Conservation (phyloP, 2,113 vertebrate genomes). For the Ceuthmochares aereus region DNA sequence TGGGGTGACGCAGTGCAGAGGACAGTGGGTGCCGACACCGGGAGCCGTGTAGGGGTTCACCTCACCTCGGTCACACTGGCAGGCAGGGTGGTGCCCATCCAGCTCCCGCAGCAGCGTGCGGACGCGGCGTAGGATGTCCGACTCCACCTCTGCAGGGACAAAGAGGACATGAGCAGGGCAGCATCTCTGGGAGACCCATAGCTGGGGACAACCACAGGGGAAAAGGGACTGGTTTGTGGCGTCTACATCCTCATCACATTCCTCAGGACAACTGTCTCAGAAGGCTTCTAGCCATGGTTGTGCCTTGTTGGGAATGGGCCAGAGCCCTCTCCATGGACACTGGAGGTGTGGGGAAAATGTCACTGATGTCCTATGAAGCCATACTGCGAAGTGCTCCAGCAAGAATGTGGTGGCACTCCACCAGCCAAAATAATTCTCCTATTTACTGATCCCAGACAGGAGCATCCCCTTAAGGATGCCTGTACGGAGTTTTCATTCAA, state of each 20-base stretch:
- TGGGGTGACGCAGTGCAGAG: fast-evolving
- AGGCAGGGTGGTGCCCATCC: conserved; percentile 66
- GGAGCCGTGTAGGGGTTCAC: fast-evolving
- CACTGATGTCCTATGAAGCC: not conserved
- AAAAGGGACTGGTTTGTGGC: not conserved
- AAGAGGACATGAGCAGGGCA: not conserved
- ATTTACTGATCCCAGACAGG: not conserved
- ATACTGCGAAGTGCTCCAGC: not conserved
- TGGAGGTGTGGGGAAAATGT: not conserved
- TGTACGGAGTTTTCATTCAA: not conserved
- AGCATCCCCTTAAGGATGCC: not conserved
- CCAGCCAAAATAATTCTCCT: not conserved
- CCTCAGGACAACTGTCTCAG: not conserved
- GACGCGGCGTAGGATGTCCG: conserved; percentile 87
- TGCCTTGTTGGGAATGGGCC: fast-evolving
- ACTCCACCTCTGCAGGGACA: conserved; percentile 74
- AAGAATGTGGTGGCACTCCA: fast-evolving
- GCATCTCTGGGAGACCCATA: not conserved
- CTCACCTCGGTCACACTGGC: conserved; percentile 78
- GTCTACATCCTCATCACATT: not conserved
- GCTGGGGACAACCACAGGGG: not conserved
- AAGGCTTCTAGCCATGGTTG: not conserved
- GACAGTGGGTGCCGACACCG: fast-evolving
- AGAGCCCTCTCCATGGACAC: not conserved
- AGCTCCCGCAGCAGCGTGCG: conserved; percentile 86